These are phyloP conservation scores for Sceloporus undulatus DNA, from an alignment of 2,113 vertebrate species.

Conservation along the genomic window DNA sequence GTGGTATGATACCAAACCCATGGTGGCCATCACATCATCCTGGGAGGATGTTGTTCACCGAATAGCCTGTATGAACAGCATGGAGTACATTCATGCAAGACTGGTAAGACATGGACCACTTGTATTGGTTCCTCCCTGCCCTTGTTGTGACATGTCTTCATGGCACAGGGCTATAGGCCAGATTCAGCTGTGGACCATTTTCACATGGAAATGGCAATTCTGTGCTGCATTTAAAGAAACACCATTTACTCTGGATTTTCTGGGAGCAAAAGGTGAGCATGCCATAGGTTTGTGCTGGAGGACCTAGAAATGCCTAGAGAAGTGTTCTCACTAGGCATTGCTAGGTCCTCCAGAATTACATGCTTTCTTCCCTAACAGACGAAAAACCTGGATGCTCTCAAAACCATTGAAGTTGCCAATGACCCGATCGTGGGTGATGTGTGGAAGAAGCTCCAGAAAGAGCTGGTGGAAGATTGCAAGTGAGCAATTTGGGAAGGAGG, in stretches of 20 bases:
- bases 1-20: slow-evolving; percentile 77
- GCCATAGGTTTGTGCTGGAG: too few species aligned
- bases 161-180: too few species aligned
- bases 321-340: too few species aligned
- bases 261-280: too few species aligned
- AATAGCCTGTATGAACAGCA: slow-evolving; percentile 68
- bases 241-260: too few species aligned
- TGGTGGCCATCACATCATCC: slow-evolving; percentile 69
- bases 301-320: too few species aligned
- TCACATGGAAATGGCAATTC: too few species aligned
- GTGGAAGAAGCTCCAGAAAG: slow-evolving; percentile 67
- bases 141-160: too few species aligned
- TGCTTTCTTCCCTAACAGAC: slow-evolving; percentile 57
- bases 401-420: not conserved
- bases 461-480: slow-evolving; percentile 72
- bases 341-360: too few species aligned
- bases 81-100: slow-evolving; percentile 50
- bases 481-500: slow-evolving; percentile 36
- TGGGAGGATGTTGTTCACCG: slow-evolving; percentile 76
- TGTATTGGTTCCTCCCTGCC: too few species aligned
- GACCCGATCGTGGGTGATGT: not conserved
- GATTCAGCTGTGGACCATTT: too few species aligned
- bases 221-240: too few species aligned
- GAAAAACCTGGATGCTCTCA: slow-evolving; percentile 64
- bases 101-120: slow-evolving; percentile 63